phyloP scores from a whole-genome alignment of 2,888 invertebrate genomes.

The Dromius quadrimaculatus region DNA sequence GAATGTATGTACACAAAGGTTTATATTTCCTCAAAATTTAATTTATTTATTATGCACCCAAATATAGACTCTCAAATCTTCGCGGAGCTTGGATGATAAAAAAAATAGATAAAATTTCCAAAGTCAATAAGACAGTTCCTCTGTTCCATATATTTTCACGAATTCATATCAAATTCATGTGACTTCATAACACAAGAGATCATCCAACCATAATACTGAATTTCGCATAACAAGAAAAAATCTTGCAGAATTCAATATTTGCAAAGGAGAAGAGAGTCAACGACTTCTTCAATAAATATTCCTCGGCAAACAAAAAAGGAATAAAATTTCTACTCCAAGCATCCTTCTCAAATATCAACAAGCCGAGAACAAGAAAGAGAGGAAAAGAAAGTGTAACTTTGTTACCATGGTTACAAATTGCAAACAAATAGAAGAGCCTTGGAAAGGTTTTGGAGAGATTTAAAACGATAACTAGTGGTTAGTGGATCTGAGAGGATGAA shows the following conservation, averaged over 20 bases:
- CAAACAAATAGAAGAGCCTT: too few relatives aligned
- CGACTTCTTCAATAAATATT: slow-evolving; percentile 40
- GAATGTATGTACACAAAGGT: too few relatives aligned
- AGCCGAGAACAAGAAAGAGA: not conserved
- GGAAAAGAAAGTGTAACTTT: slow-evolving; percentile 6
- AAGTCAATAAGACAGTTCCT: slow-evolving; percentile 7
- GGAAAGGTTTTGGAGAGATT: too few relatives aligned
- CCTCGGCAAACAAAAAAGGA: slow-evolving; percentile 11
- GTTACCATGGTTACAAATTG: not conserved
- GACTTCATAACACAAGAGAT: slow-evolving; percentile 15
- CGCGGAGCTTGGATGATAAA: too few relatives aligned
- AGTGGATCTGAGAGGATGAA: too few relatives aligned
- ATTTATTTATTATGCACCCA: too few relatives aligned
- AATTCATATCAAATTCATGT: slow-evolving; percentile 7
- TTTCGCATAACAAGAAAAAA: slow-evolving; percentile 31
- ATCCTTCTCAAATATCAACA: slow-evolving; percentile 6
- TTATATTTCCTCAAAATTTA: too few relatives aligned
- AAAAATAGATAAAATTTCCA: slow-evolving; percentile 10
- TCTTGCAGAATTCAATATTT: slow-evolving; percentile 39
- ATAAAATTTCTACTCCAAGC: slow-evolving; percentile 19
- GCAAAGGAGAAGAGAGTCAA: slow-evolving; percentile 35
- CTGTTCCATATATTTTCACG: not conserved
- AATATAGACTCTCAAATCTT: too few relatives aligned
- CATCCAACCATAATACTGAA: slow-evolving; percentile 23
- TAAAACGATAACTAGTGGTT: too few relatives aligned